Conservation (phyloP, 2,113 vertebrate species). For the Etheostoma cragini region DNA sequence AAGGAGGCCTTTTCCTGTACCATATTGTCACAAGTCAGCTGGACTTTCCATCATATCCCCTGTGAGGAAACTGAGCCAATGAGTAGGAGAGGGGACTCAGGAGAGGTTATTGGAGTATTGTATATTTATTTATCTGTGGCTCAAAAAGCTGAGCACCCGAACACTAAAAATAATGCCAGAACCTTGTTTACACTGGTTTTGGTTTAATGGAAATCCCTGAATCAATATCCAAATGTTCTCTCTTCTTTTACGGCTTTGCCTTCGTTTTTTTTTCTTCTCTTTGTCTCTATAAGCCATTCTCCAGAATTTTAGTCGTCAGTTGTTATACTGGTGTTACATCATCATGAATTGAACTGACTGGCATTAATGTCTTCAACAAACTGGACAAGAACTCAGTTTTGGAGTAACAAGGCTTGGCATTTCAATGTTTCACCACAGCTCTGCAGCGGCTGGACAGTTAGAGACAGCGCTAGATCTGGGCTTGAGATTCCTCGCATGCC, state of each 20-base stretch:
- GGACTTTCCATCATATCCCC: conserved; percentile 62
- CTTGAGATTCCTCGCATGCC: conserved; percentile 72
- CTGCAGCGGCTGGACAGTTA: conserved; percentile 29
- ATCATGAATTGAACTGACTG: conserved; percentile 49
- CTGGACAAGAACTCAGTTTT: conserved; percentile 45
- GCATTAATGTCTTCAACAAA: conserved; percentile 31
- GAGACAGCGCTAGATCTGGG: conserved; percentile 52
- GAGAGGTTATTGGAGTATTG: conserved; percentile 15
- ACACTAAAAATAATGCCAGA: conserved; percentile 10
- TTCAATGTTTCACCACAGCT: conserved; percentile 38
- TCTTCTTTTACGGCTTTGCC: neutral
- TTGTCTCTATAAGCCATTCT: conserved; percentile 11
- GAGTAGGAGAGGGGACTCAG: conserved; percentile 35
- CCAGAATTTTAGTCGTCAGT: conserved; percentile 20
- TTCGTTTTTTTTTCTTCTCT: conserved; percentile 5
- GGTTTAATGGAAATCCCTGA: conserved; percentile 8
- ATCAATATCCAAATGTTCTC: conserved; percentile 14
- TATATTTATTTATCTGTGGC: conserved; percentile 49
- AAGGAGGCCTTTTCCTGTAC: neutral
- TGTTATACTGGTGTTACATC: conserved; percentile 37
- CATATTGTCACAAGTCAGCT: conserved; percentile 47
- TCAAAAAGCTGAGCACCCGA: conserved; percentile 7
- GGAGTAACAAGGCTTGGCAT: conserved; percentile 42
- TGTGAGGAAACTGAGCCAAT: conserved; percentile 30
- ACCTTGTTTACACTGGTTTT: conserved; percentile 8